phyloP scores from a whole-genome alignment of 1,140 invertebrate genomes.

The Diabrotica virgifera region DNA sequence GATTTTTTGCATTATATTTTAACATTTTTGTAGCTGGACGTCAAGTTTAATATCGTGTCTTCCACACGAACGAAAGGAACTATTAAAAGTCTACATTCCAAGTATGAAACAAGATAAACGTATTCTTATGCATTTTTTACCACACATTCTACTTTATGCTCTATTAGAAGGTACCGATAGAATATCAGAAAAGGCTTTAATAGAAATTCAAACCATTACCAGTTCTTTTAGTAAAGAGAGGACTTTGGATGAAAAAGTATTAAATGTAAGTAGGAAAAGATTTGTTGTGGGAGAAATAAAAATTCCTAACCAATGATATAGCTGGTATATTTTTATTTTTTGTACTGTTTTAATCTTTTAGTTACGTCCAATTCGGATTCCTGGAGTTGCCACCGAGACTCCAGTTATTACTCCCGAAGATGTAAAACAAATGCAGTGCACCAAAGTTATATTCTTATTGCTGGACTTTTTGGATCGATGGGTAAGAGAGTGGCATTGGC shows the following conservation, averaged over 20 bases:
- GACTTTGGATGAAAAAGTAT: slow-evolving; percentile 20
- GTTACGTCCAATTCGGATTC: slow-evolving; percentile 27
- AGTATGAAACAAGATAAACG: slow-evolving; percentile 67
- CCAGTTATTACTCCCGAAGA: slow-evolving; percentile 42
- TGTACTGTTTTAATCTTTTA: slow-evolving; percentile 19
- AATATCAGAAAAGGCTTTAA: slow-evolving; percentile 47
- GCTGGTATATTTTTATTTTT: too few relatives aligned
- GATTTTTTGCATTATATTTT: too few relatives aligned
- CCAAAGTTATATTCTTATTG: slow-evolving; percentile 66
- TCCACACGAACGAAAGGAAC: slow-evolving; percentile 51
- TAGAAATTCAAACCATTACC: slow-evolving; percentile 58
- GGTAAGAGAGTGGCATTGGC: slow-evolving; percentile 61
- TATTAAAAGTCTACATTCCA: slow-evolving; percentile 64
- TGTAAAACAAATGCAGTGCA: slow-evolving; percentile 46
- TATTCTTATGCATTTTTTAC: slow-evolving; percentile 68
- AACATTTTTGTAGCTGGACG: slow-evolving; percentile 54
- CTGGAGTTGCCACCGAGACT: slow-evolving; percentile 20
- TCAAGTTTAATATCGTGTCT: slow-evolving; percentile 58
- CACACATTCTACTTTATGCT: slow-evolving; percentile 64
- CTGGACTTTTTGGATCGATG: slow-evolving; percentile 73
- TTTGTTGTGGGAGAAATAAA: too few relatives aligned
- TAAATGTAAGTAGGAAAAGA: slow-evolving; percentile 23
- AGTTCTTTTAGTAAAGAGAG: slow-evolving; percentile 36
- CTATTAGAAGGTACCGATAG: slow-evolving; percentile 52
- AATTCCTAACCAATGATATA: too few relatives aligned